A percentile compares a stretch with the other conserved stretches of the same genome.
Conservation (phyloP, 2,797 vertebrate species). For the Ammospiza maritima region DNA sequence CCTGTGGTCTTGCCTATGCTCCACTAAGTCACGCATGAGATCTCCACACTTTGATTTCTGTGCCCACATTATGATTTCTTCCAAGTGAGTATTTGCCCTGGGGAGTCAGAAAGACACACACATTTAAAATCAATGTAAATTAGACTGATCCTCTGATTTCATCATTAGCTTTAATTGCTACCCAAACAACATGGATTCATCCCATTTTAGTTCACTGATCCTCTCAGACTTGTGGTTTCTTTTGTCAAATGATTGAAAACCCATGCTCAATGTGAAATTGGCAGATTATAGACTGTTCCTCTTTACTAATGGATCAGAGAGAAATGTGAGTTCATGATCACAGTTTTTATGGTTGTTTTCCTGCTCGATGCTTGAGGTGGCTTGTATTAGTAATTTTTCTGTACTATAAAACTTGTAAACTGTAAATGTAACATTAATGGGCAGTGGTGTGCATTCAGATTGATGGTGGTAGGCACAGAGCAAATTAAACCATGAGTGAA, state of each 20-base stretch:
- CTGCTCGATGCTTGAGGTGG: background rate
- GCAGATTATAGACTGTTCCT: background rate
- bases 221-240: background rate
- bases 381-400: conserved; percentile 26
- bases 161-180: background rate
- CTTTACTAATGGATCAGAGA: conserved; percentile 3
- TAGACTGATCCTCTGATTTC: background rate
- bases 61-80: background rate
- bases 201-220: background rate
- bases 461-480: background rate
- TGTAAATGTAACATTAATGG: conserved; percentile 20
- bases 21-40: rapidly evolving
- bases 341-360: background rate
- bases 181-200: background rate
- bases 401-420: conserved; percentile 11
- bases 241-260: background rate
- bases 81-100: background rate
- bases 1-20: rapidly evolving
- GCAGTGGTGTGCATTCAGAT: background rate
- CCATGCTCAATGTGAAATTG: background rate
- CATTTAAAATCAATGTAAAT: background rate
- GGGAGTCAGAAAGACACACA: background rate
- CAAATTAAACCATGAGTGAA: conserved; percentile 44
- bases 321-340: background rate
- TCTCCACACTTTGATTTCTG: background rate